These are phyloP conservation scores for Endotricha flammealis DNA, from an alignment of 2,888 invertebrate genomes.

Conservation along the genomic window DNA sequence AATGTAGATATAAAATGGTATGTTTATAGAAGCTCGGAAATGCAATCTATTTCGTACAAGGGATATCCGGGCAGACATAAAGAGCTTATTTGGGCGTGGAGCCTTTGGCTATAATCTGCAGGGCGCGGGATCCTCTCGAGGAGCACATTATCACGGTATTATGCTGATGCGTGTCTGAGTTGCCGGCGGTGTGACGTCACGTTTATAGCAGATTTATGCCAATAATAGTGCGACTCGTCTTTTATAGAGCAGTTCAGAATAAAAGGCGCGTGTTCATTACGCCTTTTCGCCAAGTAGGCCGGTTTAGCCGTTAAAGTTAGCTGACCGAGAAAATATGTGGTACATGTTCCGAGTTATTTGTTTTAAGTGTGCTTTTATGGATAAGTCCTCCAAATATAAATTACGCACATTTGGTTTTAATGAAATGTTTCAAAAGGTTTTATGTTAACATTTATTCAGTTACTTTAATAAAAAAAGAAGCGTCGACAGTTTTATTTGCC, in stretches of 20 bases:
- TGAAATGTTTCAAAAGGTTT: no score
- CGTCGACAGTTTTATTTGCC: no score
- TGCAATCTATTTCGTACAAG: conserved; percentile 39
- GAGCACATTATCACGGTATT: conserved; percentile 68
- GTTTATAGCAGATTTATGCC: conserved; percentile 37
- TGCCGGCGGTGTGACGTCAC: conserved; percentile 43
- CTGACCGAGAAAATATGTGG: conserved; percentile 6
- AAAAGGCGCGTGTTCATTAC: conserved; percentile 7
- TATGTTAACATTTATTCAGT: no score
- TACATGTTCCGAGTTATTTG: conserved; percentile 2
- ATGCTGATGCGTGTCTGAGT: conserved; percentile 64
- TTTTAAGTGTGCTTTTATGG: conserved; percentile 5
- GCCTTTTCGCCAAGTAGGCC: conserved; percentile 1
- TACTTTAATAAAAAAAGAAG: no score
- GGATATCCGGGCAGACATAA: conserved; percentile 44
- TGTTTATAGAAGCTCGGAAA: conserved; percentile 27
- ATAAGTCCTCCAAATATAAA: neutral
- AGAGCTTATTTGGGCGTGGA: conserved; percentile 57
- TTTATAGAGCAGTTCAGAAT: conserved; percentile 5
- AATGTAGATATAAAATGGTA: no score
- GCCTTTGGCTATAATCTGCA: conserved; percentile 62
- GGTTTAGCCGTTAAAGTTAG: conserved; percentile 4
- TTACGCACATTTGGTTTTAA: no score
- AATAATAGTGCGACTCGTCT: conserved; percentile 11
- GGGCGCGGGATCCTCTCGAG: conserved; percentile 58